Conservation (phyloP, 2,797 vertebrate species). For the Sebastes iracundus region DNA sequence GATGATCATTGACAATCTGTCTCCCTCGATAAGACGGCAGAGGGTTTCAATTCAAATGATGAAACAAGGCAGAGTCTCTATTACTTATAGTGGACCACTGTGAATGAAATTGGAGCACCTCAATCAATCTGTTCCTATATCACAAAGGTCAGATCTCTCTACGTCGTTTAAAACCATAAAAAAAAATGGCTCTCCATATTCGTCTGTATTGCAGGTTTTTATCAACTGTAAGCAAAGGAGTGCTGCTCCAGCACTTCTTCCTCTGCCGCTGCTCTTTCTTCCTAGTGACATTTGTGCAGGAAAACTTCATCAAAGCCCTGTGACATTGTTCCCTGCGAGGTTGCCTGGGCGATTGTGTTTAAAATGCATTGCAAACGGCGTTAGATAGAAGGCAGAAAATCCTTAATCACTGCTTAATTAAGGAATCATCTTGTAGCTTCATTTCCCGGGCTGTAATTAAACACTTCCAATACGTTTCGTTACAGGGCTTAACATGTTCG, state of each 20-base stretch:
- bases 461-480: slow-evolving; percentile 88
- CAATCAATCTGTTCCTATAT: slow-evolving; percentile 49
- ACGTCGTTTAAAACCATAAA: slow-evolving; percentile 21
- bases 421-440: slow-evolving; percentile 91
- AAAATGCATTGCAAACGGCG: slow-evolving; percentile 87
- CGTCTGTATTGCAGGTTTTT: slow-evolving; percentile 35
- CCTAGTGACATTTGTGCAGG: slow-evolving; percentile 72
- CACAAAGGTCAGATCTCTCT: slow-evolving; percentile 47
- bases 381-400: slow-evolving; percentile 88
- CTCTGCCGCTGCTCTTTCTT: slow-evolving; percentile 51
- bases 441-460: slow-evolving; percentile 90
- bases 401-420: slow-evolving; percentile 91
- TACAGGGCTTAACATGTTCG: slow-evolving; percentile 90
- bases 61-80: slow-evolving; percentile 58
- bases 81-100: slow-evolving; percentile 45
- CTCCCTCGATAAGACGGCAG: slow-evolving; percentile 62
- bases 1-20: slow-evolving; percentile 74
- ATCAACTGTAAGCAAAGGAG: slow-evolving; percentile 50
- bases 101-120: slow-evolving; percentile 48
- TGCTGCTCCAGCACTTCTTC: slow-evolving; percentile 60
- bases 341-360: slow-evolving; percentile 84
- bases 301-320: slow-evolving; percentile 84
- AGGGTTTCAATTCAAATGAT: slow-evolving; percentile 63
- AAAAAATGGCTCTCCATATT: slow-evolving; percentile 13
- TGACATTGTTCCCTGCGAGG: slow-evolving; percentile 85